Base-by-base conservation (phyloP, 1,140 invertebrate genomes). In the Drosophila kikkawai region DNA sequence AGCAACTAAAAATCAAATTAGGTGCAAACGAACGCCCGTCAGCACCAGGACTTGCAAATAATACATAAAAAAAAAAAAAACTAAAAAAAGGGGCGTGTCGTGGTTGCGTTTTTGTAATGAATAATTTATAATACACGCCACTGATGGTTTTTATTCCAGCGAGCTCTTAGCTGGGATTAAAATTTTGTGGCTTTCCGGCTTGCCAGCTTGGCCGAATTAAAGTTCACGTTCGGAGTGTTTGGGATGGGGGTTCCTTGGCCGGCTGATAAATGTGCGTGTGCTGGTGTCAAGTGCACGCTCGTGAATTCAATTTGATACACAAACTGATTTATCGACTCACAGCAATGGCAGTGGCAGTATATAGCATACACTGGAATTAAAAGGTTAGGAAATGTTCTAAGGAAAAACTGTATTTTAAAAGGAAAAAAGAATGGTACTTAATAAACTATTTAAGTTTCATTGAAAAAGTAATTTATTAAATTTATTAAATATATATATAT, bases 301-400 rank as follows among this genome's bases (percentile, higher is more conserved):
- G 66, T 91, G 86, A 86, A 91, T 90, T 90, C 86, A 90, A 90
- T 90, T 90, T 90, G 82, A 90, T 90, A 90, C 77, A 81, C 80
- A 90, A 91, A 90, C 86, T 91, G 86, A 90, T 90, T 91, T 90
- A 90, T 90, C 82, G 86, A 83, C 70, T 79, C 61, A 36, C 53
- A 42, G 60, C 70, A 41, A 53, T 64, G 48, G 29, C 67, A 19
- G 15, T 50, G 53, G 44, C 50, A 70, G 42, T 26, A 66, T 15
- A 56, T 58, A 8, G 15, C 8, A 4, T 59, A n/a, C 37, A 73
- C 69, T 59, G 4, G 0, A 39, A 63, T 11, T n/a, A 48, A 36
- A n/a, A 12, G 7, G 39, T 4, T 0, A 13, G 0, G 2, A 15
- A 37, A 55, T 37, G 17, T 22, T 8, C 3, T 37, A 4, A 8